Evolutionary conservation across 2,797 vertebrate genomes (phyloP).

Genomic region (Catostomus latipinnis): DNA sequence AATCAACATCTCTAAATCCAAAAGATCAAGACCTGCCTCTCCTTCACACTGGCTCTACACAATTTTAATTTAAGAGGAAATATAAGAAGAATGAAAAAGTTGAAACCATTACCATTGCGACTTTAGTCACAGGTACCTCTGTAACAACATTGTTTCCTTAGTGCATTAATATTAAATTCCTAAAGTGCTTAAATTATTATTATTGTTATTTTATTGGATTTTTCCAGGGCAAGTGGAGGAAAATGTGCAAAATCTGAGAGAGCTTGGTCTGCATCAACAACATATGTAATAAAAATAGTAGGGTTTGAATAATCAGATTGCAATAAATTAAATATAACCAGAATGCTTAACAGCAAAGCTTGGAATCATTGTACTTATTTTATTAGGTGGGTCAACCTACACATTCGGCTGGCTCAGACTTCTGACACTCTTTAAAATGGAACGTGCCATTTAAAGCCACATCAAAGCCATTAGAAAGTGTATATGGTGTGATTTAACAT

Average conservation of each 20-base stretch:
- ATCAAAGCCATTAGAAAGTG: conserved; percentile 14
- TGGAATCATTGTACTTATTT: neutral
- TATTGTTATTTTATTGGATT: too few relatives aligned
- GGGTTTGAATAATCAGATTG: neutral
- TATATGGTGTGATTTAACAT: neutral
- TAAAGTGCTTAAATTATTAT: too few relatives aligned
- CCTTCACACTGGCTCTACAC: neutral
- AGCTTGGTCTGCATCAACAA: neutral
- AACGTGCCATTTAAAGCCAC: neutral
- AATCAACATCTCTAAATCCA: conserved; percentile 6
- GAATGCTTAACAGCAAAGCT: too few relatives aligned
- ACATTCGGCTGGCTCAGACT: neutral
- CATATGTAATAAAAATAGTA: neutral
- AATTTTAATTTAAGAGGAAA: neutral
- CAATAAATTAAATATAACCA: neutral
- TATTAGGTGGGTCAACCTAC: neutral
- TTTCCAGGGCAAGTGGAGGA: neutral
- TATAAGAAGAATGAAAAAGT: neutral
- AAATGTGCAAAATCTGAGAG: neutral
- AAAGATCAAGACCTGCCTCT: neutral
- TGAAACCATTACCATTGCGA: neutral
- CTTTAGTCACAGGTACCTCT: neutral
- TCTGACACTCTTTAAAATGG: neutral
- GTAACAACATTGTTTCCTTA: neutral
- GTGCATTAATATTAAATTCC: too few relatives aligned